Evolutionary conservation across 2,888 invertebrate species (phyloP).

Genomic region (Branchinecta sandiegonensis): DNA sequence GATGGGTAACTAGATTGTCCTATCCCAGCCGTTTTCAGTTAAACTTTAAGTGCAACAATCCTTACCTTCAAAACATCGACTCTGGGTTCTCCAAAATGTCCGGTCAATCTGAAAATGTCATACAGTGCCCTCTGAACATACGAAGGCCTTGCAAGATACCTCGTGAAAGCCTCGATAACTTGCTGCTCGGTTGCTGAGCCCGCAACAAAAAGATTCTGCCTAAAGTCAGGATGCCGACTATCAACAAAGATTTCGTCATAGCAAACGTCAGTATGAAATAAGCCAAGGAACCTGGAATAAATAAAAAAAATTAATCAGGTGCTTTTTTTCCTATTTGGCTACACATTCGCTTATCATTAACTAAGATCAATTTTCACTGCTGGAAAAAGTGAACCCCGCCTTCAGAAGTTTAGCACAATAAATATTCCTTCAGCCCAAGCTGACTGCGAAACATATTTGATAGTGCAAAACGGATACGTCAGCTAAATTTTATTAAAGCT

Average conservation of each 20-base stretch:
- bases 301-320: constrained; percentile 25
- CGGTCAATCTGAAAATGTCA: constrained; percentile 41
- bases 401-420: no score
- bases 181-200: constrained; percentile 44
- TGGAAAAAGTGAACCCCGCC: no score
- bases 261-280: constrained; percentile 42
- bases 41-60: not conserved
- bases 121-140: constrained; percentile 53
- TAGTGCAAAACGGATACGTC: no score
- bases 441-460: no score
- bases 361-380: no score
- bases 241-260: constrained; percentile 40
- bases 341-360: not conserved
- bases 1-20: no score
- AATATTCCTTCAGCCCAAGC: no score
- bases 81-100: constrained; percentile 39
- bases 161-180: constrained; percentile 43
- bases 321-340: not conserved
- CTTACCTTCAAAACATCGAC: constrained; percentile 47
- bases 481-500: no score
- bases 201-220: constrained; percentile 38
- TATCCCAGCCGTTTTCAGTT: no score
- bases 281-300: constrained; percentile 40
- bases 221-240: constrained; percentile 35
- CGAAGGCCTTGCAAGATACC: constrained; percentile 42